phyloP scores from a whole-genome alignment of 2,797 vertebrate genomes.

The Hoplostethus atlanticus region DNA sequence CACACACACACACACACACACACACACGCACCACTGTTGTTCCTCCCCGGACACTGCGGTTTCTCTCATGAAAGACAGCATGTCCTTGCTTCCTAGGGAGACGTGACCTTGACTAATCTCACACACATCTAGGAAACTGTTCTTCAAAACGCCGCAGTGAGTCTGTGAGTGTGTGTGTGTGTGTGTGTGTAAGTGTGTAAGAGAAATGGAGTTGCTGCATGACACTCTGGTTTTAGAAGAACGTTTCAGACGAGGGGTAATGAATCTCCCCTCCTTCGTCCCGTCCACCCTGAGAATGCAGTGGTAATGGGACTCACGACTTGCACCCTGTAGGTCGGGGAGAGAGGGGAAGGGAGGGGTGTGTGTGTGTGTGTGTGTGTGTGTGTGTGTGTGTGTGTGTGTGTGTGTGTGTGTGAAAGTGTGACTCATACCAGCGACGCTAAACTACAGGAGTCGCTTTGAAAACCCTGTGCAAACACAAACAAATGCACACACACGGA shows the following conservation, averaged over 20 bases:
- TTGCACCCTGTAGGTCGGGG: neutral
- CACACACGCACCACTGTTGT: neutral
- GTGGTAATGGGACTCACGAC: conserved; percentile 32
- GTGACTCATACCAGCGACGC: conserved; percentile 26
- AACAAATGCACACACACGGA: conserved; percentile 2
- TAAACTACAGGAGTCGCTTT: neutral
- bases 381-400: neutral
- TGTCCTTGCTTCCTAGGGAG: conserved; percentile 15
- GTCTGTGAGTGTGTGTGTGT: neutral
- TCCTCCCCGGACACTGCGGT: conserved; percentile 19
- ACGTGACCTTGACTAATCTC: conserved; percentile 30
- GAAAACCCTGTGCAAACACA: neutral
- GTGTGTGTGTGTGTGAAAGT: conserved; percentile 12
- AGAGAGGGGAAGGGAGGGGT: neutral
- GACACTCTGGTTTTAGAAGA: neutral
- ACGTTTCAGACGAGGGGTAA: no score
- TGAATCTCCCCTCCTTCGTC: no score
- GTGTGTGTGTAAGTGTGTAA: neutral
- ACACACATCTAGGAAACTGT: neutral
- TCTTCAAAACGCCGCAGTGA: neutral
- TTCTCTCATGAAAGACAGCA: conserved; percentile 21
- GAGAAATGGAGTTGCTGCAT: neutral
- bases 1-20: conserved; percentile 5
- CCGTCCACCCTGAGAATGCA: neutral
- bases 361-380: no score